phyloP scores from a whole-genome alignment of 2,888 invertebrate species.

The Thalpophila matura region DNA sequence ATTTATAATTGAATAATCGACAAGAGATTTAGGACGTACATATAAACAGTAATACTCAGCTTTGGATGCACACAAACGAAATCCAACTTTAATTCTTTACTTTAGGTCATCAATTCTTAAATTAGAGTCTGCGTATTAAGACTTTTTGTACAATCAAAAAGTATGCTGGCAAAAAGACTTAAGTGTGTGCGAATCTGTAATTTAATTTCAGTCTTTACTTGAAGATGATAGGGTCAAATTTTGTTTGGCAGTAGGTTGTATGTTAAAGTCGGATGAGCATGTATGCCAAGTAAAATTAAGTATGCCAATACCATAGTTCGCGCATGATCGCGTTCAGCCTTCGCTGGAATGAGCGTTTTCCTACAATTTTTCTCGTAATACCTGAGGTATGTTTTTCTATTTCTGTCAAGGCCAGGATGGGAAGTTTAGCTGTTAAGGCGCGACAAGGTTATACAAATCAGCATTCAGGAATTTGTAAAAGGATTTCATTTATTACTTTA shows the following conservation, averaged over 20 bases:
- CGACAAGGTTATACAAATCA: constrained; percentile 65
- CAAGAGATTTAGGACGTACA: constrained; percentile 59
- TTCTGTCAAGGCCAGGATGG: constrained; percentile 79
- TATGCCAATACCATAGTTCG: constrained; percentile 89
- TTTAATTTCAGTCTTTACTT: constrained; percentile 25
- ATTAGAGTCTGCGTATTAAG: constrained; percentile 9
- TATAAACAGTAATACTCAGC: constrained; percentile 49
- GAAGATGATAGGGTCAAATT: constrained; percentile 37
- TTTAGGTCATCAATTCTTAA: constrained; percentile 13
- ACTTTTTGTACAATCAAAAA: constrained; percentile 29
- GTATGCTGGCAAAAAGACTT: constrained; percentile 14
- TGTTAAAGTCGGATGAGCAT: constrained; percentile 82
- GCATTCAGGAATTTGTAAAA: constrained; percentile 10
- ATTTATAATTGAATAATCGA: constrained; percentile 58
- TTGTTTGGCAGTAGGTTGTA: constrained; percentile 42
- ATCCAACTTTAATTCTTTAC: constrained; percentile 28
- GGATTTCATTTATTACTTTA: not conserved
- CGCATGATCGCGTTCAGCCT: constrained; percentile 87
- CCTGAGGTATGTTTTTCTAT: constrained; percentile 78
- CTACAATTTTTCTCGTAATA: constrained; percentile 86
- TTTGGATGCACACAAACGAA: constrained; percentile 21
- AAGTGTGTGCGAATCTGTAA: constrained; percentile 12
- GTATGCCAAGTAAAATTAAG: constrained; percentile 88
- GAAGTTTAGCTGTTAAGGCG: constrained; percentile 24
- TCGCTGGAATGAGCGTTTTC: constrained; percentile 85